Percentiles rank a stretch among this genome's conserved stretches.
These are phyloP conservation scores for Gymnoscopelus braueri DNA, from an alignment of 2,797 vertebrate genomes.

Conservation along the genomic window DNA sequence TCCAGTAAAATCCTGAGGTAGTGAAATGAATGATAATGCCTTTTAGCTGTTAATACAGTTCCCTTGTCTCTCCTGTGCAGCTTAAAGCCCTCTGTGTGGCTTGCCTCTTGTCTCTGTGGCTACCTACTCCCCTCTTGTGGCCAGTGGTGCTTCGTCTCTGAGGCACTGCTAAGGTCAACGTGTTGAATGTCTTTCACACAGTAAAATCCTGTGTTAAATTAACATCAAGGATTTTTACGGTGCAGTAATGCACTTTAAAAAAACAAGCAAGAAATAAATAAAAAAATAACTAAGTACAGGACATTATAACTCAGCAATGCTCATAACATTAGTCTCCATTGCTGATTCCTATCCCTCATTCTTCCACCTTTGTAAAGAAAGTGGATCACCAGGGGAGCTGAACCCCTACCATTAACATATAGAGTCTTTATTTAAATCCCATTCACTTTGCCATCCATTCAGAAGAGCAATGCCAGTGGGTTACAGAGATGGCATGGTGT, in stretches of 20 bases:
- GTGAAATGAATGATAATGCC: conserved; percentile 58
- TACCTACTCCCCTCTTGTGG: conserved; percentile 85
- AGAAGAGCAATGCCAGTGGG: conserved; percentile 73
- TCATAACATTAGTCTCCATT: conserved; percentile 46
- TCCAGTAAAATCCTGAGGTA: conserved; percentile 53
- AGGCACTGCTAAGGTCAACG: conserved; percentile 45
- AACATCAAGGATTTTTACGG: conserved; percentile 10
- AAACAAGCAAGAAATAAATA: conserved; percentile 40
- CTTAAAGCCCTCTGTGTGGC: conserved; percentile 45
- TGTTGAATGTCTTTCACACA: conserved; percentile 6
- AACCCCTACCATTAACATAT: conserved; percentile 80
- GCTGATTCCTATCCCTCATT: conserved; percentile 4
- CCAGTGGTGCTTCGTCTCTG: conserved; percentile 35
- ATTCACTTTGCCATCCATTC: conserved; percentile 77
- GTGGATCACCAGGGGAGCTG: conserved; percentile 62
- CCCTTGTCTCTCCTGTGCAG: conserved; percentile 47
- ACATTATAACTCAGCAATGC: conserved; percentile 38
- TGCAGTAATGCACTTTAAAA: conserved; percentile 33
- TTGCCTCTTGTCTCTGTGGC: conserved; percentile 58
- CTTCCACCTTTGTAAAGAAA: conserved; percentile 30
- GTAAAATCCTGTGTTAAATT: not conserved
- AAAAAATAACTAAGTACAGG: conserved; percentile 17
- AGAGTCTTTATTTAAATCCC: conserved; percentile 83
- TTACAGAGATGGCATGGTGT: conserved; percentile 55
- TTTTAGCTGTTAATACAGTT: conserved; percentile 59